These are phyloP conservation scores for Drosophila antonietae DNA, from an alignment of 2,888 invertebrate species.

Conservation along the genomic window DNA sequence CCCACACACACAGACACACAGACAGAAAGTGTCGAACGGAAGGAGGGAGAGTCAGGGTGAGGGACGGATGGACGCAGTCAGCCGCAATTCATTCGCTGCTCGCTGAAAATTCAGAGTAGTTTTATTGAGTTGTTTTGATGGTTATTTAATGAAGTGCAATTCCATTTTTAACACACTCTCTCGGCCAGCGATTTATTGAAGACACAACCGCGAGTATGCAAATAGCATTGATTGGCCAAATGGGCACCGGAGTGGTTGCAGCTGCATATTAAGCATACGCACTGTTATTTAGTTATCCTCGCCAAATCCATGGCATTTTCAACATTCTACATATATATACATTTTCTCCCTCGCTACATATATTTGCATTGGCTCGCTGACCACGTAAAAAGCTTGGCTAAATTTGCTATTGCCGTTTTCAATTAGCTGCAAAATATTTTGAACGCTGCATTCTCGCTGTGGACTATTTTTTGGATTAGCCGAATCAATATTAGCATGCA, in stretches of 20 bases:
- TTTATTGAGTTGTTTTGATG: constrained; percentile 81
- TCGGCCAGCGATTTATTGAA: constrained; percentile 56
- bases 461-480: neutral
- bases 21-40: neutral
- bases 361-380: neutral
- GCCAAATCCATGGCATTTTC: neutral
- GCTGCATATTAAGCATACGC: constrained; percentile 62
- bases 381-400: neutral
- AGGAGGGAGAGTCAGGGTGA: neutral
- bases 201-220: constrained; percentile 42
- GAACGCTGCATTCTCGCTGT: neutral
- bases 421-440: constrained; percentile 3
- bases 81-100: constrained; percentile 54
- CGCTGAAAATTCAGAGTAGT: constrained; percentile 67
- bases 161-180: constrained; percentile 59
- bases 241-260: constrained; percentile 53
- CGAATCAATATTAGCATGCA: neutral
- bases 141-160: constrained; percentile 78
- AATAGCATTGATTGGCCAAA: constrained; percentile 38
- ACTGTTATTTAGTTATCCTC: constrained; percentile 6
- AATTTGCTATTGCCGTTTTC: neutral
- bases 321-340: neutral
- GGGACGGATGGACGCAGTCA: neutral
- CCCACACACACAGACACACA: neutral
- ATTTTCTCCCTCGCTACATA: neutral